These are phyloP conservation scores for Syrrhaptes paradoxus DNA, from an alignment of 2,113 vertebrate species.

Conservation along the genomic window DNA sequence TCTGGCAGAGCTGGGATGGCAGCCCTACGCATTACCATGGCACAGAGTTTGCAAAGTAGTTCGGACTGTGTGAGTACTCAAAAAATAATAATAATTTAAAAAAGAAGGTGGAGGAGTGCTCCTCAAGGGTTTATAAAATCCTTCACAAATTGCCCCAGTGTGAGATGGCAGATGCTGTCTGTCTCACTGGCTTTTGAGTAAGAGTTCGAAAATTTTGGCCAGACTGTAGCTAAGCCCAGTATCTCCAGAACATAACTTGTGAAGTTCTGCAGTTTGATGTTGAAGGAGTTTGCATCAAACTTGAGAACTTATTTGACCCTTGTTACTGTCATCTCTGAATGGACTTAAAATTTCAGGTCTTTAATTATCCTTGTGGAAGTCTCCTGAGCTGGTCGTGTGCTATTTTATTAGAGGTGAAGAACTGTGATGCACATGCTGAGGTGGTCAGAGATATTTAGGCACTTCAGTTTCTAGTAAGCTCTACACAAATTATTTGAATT, in stretches of 20 bases:
- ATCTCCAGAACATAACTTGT: neutral
- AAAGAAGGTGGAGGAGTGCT: neutral
- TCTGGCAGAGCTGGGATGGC: slow-evolving; percentile 5
- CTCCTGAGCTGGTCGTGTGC: neutral
- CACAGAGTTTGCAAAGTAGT: neutral
- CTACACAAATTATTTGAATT: neutral
- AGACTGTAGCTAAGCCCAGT: neutral
- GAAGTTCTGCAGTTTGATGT: neutral
- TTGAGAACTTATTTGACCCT: neutral
- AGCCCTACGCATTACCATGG: neutral
- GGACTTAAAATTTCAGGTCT: neutral
- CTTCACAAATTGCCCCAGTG: neutral
- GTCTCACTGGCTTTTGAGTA: neutral
- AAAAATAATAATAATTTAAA: neutral
- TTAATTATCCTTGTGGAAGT: neutral
- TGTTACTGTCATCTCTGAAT: neutral
- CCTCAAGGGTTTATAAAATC: neutral
- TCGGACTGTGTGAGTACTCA: neutral
- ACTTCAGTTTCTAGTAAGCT: neutral
- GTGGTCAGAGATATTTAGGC: neutral
- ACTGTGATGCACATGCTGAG: neutral
- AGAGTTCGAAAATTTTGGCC: neutral
- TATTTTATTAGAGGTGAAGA: neutral
- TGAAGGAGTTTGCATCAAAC: neutral
- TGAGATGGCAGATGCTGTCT: neutral